Base-by-base conservation (phyloP, 2,888 invertebrate genomes). In the Agonum fuliginosum region DNA sequence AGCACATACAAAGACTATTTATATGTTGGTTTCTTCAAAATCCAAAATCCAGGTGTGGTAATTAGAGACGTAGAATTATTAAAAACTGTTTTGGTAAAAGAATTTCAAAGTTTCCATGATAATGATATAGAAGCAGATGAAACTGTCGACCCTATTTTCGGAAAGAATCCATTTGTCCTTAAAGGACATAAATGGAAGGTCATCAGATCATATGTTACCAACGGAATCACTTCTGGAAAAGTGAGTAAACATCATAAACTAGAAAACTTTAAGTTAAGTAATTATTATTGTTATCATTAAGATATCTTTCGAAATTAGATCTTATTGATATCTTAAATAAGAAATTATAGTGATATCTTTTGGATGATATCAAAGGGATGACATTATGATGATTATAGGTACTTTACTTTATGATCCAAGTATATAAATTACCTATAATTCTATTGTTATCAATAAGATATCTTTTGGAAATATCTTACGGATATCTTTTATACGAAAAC, bases 151-250 rank as follows among this genome's bases (percentile, higher is more conserved):
- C 88, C 87, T 0, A 81, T 91, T 3, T 82, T 87, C 4, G 86
- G 86, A 1, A 86, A 86, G 51, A 88, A 89, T 84, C 88, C 89
- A 0, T 89, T 91, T 79, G 78, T 84, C 0, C 79, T 89, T 17
- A 86, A 84, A 8, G 88, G 89, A 0, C 84, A 87, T 10, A 82
- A 86, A 79, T 89, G 91, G 90, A 88, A 88, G 78, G 83, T 84
- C 0, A 82, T 87, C 0, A 85, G 91, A 3, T 83, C 85, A 0
- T 88, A 88, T 79, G 80, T 90, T n/a, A 88, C 89, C 1, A 86
- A 89, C 0, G 88, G 87, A 1, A 86, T 91, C 22, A 89, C 90
- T 0, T 83, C 85, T 8, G 87, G 86, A 41, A 88, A 89, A 78
- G 88, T 88, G 83, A 73, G 65, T 3, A 2, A 17, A 8, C 3